Evolutionary conservation across 1,140 invertebrate genomes (phyloP).

Genomic region (Hypsibius dujardini): DNA sequence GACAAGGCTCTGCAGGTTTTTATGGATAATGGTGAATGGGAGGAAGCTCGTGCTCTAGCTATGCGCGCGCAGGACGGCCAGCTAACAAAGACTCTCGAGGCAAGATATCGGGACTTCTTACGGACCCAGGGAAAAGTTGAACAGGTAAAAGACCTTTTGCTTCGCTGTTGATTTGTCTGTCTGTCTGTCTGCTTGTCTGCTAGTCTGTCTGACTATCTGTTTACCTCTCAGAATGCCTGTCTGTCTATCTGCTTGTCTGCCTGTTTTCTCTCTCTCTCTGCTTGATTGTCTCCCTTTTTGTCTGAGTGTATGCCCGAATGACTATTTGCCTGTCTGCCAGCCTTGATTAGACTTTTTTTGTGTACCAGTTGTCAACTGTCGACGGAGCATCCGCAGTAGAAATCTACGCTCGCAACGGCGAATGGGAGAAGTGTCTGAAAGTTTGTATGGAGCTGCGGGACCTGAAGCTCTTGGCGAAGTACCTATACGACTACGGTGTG

Average conservation of each 20-base stretch:
- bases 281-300: no score
- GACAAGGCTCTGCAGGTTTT: slow-evolving; percentile 61
- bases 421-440: slow-evolving; percentile 77
- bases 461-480: slow-evolving; percentile 56
- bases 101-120: slow-evolving; percentile 56
- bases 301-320: no score
- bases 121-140: slow-evolving; percentile 60
- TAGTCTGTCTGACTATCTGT: no score
- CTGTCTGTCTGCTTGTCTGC: no score
- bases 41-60: slow-evolving; percentile 32
- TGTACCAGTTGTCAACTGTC: slow-evolving; percentile 59
- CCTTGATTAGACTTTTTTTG: no score
- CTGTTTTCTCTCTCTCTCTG: no score
- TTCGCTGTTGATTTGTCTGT: no score
- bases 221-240: no score
- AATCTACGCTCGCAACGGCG: slow-evolving; percentile 64
- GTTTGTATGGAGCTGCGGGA: slow-evolving; percentile 29
- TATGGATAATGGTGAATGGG: slow-evolving; percentile 45
- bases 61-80: no score
- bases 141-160: slow-evolving; percentile 22
- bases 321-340: no score
- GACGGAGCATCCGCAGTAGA: slow-evolving; percentile 64
- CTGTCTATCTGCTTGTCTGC: no score
- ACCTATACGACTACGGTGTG: slow-evolving; percentile 36
- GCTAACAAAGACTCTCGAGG: slow-evolving; percentile 17